These are phyloP conservation scores for Podarcis muralis DNA, from an alignment of 2,113 vertebrate species.

Conservation along the genomic window DNA sequence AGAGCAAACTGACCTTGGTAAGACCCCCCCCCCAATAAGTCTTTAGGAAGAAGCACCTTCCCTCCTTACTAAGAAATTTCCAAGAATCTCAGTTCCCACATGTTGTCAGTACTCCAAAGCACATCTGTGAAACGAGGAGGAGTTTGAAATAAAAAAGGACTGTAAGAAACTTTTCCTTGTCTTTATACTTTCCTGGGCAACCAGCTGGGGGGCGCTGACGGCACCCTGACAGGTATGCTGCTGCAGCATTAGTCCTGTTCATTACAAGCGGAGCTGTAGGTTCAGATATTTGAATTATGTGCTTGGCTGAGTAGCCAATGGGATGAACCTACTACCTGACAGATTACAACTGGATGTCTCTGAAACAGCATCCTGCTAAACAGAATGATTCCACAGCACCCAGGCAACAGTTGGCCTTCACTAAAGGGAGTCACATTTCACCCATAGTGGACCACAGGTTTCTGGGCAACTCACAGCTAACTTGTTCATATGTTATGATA, in stretches of 20 bases:
- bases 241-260: no score
- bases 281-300: neutral
- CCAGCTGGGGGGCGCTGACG: no score
- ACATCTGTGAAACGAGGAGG: neutral
- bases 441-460: no score
- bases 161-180: no score
- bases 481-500: no score
- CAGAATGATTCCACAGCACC: neutral
- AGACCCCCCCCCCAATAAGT: conserved; percentile 30
- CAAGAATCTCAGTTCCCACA: neutral
- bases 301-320: neutral
- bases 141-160: no score
- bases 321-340: neutral
- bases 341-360: neutral
- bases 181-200: no score
- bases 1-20: conserved; percentile 37
- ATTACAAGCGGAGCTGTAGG: no score
- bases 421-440: no score
- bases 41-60: neutral
- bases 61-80: neutral
- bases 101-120: neutral
- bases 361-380: neutral
- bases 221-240: no score
- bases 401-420: no score
- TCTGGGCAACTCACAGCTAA: no score